phyloP scores from a whole-genome alignment of 2,888 invertebrate genomes.

The Philaethria dido region DNA sequence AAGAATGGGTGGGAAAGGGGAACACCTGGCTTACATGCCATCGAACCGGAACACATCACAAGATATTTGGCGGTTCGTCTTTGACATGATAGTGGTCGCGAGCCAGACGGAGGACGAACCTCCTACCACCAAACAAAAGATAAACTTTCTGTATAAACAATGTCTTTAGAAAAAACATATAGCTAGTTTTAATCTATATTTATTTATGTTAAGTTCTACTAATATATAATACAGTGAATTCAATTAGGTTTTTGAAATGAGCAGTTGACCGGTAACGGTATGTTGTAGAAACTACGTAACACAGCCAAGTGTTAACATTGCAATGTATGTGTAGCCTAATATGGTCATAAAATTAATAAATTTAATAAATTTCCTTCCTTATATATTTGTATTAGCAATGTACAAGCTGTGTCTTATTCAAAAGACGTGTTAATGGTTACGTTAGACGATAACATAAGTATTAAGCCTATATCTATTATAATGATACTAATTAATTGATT shows the following conservation, averaged over 20 bases:
- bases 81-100: too few relatives aligned
- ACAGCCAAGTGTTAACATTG: neutral
- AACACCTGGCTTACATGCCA: too few relatives aligned
- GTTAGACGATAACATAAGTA: neutral
- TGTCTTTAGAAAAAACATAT: too few relatives aligned
- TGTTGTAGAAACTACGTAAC: neutral
- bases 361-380: conserved; percentile 7
- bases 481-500: neutral
- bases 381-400: neutral
- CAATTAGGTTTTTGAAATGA: neutral
- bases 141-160: too few relatives aligned
- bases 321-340: neutral
- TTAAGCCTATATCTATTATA: neutral
- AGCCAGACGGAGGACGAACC: too few relatives aligned
- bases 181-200: too few relatives aligned
- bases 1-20: too few relatives aligned
- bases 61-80: too few relatives aligned
- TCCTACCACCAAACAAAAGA: too few relatives aligned
- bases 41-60: too few relatives aligned
- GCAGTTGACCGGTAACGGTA: neutral
- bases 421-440: neutral
- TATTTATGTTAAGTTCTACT: neutral
- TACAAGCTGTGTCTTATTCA: neutral
- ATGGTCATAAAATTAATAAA: neutral
- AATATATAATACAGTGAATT: neutral